Percentiles rank a stretch among this genome's conserved stretches.
Evolutionary conservation across 1,140 invertebrate genomes (phyloP).

Genomic region (Heliconius hermathena): DNA sequence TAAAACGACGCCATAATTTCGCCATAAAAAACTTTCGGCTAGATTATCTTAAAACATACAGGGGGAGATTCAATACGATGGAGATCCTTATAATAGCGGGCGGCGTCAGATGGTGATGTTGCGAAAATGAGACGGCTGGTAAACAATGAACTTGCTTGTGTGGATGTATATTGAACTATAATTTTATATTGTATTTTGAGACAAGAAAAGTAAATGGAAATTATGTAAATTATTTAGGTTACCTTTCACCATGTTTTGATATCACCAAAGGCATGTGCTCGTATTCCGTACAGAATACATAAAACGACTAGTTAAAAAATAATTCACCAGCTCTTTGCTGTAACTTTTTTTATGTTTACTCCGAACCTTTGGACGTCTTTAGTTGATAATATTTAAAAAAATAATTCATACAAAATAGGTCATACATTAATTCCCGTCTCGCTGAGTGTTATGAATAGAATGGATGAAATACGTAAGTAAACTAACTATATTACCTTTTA

Average conservation of each 20-base stretch:
- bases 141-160: conserved; percentile 21
- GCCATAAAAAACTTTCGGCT: background rate
- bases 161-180: background rate
- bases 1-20: background rate
- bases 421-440: conserved; percentile 10
- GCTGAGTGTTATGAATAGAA: conserved; percentile 4
- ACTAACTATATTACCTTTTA: conserved; percentile 14
- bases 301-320: background rate
- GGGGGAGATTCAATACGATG: conserved; percentile 6
- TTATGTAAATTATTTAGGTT: background rate
- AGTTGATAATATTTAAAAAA: background rate
- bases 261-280: no score
- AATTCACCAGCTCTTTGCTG: background rate
- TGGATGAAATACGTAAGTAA: conserved; percentile 8
- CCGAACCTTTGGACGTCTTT: background rate
- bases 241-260: no score
- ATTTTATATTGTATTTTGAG: background rate
- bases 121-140: conserved; percentile 15
- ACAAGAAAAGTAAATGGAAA: background rate
- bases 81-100: conserved; percentile 6
- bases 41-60: background rate
- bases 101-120: conserved; percentile 22
- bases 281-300: background rate
- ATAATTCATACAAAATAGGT: background rate
- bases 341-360: background rate